These are phyloP conservation scores for Netelia melanura DNA, from an alignment of 2,888 invertebrate species.

Conservation along the genomic window DNA sequence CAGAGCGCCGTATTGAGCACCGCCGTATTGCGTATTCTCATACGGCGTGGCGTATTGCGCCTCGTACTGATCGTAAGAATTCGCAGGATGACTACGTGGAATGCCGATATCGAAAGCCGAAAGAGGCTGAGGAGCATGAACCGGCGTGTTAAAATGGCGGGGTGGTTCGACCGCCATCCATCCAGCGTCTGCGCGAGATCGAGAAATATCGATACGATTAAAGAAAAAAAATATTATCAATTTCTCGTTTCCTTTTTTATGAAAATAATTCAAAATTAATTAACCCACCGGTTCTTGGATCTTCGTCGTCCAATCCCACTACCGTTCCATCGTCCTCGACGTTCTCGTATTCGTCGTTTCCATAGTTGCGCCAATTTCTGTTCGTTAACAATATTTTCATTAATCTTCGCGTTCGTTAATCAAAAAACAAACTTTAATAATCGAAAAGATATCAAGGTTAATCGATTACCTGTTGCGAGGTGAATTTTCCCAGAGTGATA, in stretches of 20 bases:
- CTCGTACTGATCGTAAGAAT: constrained; percentile 78
- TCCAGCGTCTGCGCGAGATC: constrained; percentile 71
- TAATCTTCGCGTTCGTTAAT: too few relatives aligned
- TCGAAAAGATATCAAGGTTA: constrained; percentile 29
- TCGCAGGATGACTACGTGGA: constrained; percentile 76
- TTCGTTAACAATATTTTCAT: too few relatives aligned
- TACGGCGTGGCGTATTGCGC: constrained; percentile 76
- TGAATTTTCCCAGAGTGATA: constrained; percentile 83
- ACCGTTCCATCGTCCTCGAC: constrained; percentile 78
- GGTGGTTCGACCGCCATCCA: constrained; percentile 79
- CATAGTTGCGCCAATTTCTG: constrained; percentile 80
- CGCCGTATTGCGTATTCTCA: constrained; percentile 73
- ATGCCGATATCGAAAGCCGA: constrained; percentile 75
- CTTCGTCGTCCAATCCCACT: constrained; percentile 80
- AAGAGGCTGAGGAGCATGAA: constrained; percentile 72
- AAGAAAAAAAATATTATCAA: background rate
- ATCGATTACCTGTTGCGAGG: constrained; percentile 78
- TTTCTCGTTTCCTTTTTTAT: constrained; percentile 10
- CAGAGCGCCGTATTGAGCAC: constrained; percentile 76
- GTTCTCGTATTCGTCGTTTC: constrained; percentile 81
- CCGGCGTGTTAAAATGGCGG: constrained; percentile 71
- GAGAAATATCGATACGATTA: background rate
- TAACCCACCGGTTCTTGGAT: constrained; percentile 77
- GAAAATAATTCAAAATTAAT: too few relatives aligned
- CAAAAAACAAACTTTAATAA: background rate